phyloP scores from a whole-genome alignment of 2,797 vertebrate genomes.

The Hipposideros larvatus region DNA sequence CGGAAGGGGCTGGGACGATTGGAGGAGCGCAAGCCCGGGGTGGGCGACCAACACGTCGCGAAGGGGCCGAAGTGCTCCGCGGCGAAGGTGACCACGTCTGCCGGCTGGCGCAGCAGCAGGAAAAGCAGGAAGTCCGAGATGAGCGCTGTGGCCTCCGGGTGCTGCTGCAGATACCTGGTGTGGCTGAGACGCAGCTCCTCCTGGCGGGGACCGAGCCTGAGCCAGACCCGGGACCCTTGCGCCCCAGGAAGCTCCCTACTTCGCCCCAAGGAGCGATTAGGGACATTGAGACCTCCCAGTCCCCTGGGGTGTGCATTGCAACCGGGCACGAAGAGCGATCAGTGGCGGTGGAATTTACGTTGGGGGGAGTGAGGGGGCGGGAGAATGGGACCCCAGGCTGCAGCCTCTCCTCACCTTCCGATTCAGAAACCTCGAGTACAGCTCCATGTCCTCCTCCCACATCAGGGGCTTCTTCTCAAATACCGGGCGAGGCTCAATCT shows the following conservation, averaged over 20 bases:
- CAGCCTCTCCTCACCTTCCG: constrained; percentile 91
- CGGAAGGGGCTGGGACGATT: constrained; percentile 53
- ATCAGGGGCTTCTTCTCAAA: constrained; percentile 90
- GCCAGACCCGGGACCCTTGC: not conserved
- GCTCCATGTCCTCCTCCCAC: constrained; percentile 94
- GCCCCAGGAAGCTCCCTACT: not conserved
- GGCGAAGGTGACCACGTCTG: constrained; percentile 91
- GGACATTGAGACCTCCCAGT: not conserved
- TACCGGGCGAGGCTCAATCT: constrained; percentile 15
- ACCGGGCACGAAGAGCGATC: not conserved
- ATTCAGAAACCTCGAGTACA: constrained; percentile 92
- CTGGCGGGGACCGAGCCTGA: constrained; percentile 82
- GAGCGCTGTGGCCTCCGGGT: constrained; percentile 92
- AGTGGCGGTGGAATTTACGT: too few species aligned
- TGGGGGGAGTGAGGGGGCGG: fast-evolving
- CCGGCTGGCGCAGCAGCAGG: constrained; percentile 92
- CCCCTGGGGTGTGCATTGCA: not conserved
- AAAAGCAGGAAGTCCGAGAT: constrained; percentile 95
- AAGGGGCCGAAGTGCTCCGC: constrained; percentile 92
- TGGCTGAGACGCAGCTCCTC: constrained; percentile 92
- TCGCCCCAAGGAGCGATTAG: not conserved
- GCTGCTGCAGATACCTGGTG: constrained; percentile 89
- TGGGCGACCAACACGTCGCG: fast-evolving
- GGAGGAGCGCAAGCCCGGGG: constrained; percentile 66
- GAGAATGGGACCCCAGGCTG: not conserved